phyloP scores from a whole-genome alignment of 2,797 vertebrate genomes.

The Hemibagrus guttatus region DNA sequence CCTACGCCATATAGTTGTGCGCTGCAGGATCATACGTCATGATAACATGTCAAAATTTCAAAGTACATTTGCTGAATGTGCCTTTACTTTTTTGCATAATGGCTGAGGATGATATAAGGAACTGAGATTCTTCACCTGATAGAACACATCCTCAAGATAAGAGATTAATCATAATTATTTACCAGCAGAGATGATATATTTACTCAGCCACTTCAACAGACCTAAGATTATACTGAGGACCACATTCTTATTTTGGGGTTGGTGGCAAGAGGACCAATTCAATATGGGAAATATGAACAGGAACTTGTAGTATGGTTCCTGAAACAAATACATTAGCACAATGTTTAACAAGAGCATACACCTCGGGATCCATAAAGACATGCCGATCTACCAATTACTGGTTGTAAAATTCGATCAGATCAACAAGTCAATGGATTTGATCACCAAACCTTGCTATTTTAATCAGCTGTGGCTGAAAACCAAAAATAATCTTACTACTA shows the following conservation, averaged over 20 bases:
- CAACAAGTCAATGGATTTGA: neutral
- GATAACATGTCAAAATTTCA: neutral
- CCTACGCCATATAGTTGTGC: neutral
- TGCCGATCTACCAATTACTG: neutral
- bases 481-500: neutral
- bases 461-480: neutral
- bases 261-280: neutral
- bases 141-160: slow-evolving; percentile 6
- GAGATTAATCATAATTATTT: slow-evolving; percentile 9
- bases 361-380: neutral
- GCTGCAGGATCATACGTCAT: neutral
- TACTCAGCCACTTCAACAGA: neutral
- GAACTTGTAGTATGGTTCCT: neutral
- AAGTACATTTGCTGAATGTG: neutral
- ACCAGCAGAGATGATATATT: neutral
- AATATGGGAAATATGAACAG: neutral
- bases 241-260: neutral
- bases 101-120: neutral
- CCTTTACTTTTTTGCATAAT: neutral
- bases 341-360: neutral
- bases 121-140: slow-evolving; percentile 9
- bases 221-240: neutral
- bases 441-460: neutral
- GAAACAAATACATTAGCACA: neutral
- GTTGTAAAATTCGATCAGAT: neutral